phyloP scores from a whole-genome alignment of 2,888 invertebrate species.

The Yponomeuta evonymella region DNA sequence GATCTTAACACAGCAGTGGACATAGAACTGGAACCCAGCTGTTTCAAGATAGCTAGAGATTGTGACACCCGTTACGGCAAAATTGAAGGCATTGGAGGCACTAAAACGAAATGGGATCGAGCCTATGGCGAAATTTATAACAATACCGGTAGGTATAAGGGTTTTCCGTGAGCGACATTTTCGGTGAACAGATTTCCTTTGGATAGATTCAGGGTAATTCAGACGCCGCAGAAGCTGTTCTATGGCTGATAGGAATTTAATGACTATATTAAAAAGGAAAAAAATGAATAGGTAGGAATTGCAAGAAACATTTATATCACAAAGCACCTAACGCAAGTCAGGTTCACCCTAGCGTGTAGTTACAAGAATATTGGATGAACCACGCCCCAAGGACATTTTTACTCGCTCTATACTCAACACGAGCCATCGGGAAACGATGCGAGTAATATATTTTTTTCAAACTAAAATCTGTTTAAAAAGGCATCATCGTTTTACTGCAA shows the following conservation, averaged over 20 bases:
- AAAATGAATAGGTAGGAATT: constrained; percentile 23
- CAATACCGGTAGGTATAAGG: constrained; percentile 19
- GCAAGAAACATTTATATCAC: constrained; percentile 38
- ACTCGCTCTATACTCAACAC: not conserved
- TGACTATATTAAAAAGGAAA: constrained; percentile 25
- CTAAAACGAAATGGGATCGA: constrained; percentile 39
- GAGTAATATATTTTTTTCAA: not conserved
- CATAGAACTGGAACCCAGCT: constrained; percentile 46
- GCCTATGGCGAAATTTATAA: constrained; percentile 24
- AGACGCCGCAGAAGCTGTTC: not conserved
- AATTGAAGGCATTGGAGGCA: constrained; percentile 20
- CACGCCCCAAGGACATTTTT: constrained; percentile 37
- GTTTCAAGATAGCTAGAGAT: constrained; percentile 28
- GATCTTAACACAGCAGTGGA: constrained; percentile 36
- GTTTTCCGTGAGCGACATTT: not conserved
- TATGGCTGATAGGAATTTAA: not conserved
- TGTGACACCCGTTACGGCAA: constrained; percentile 16
- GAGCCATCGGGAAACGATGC: not conserved
- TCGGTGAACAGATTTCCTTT: constrained; percentile 1
- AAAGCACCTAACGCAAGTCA: constrained; percentile 39
- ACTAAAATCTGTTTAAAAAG: not conserved
- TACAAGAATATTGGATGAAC: constrained; percentile 36
- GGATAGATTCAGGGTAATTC: not conserved
- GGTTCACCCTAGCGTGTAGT: constrained; percentile 22
- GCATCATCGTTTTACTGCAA: not conserved